These are phyloP conservation scores for Diadophis punctatus DNA, from an alignment of 2,113 vertebrate genomes.

Conservation along the genomic window DNA sequence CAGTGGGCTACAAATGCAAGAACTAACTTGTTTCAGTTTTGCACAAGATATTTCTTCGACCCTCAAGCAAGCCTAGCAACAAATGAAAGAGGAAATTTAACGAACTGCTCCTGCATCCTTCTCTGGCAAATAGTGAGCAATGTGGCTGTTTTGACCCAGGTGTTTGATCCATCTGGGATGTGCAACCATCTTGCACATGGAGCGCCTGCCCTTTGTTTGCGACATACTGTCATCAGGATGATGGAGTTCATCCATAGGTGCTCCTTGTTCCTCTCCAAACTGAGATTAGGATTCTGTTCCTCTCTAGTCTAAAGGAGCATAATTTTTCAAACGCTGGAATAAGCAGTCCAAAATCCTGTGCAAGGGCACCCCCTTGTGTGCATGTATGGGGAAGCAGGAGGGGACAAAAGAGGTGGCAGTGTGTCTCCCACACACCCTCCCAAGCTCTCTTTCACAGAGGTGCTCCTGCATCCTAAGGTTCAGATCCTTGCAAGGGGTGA, in stretches of 20 bases:
- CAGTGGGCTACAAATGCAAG: too few species aligned
- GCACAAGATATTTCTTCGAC: background rate
- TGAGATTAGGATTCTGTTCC: background rate
- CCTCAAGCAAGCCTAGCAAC: background rate
- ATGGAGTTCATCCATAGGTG: background rate
- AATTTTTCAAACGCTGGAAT: background rate
- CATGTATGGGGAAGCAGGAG: background rate
- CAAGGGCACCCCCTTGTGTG: slow-evolving; percentile 17
- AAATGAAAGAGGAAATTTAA: background rate
- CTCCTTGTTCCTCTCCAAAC: background rate
- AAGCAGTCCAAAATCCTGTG: background rate
- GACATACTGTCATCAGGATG: background rate
- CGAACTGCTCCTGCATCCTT: background rate
- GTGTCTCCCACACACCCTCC: background rate
- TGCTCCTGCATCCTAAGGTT: background rate
- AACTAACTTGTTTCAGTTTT: background rate
- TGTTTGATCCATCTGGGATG: background rate
- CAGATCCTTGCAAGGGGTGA: background rate
- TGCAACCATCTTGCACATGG: background rate
- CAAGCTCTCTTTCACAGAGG: background rate
- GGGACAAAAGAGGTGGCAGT: background rate
- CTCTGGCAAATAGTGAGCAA: background rate
- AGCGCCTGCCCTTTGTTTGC: background rate
- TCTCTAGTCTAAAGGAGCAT: background rate
- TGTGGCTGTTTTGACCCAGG: background rate